phyloP scores from a whole-genome alignment of 2,797 vertebrate genomes.

The Phalanger gymnotis region DNA sequence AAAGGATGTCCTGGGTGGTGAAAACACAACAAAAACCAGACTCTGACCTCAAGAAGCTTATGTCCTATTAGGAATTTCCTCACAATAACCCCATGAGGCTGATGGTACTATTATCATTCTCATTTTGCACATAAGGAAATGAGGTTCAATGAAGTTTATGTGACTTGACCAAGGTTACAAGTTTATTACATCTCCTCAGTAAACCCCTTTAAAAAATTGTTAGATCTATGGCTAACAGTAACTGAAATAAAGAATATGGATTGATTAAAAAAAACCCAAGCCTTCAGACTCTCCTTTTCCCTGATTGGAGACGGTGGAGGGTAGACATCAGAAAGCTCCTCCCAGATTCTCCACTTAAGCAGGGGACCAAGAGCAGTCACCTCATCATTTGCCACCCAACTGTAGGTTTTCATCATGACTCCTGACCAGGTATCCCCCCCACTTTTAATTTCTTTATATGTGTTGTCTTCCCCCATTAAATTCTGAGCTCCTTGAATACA shows the following conservation, averaged over 20 bases:
- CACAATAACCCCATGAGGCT: background rate
- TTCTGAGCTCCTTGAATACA: background rate
- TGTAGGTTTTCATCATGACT: background rate
- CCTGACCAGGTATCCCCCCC: background rate
- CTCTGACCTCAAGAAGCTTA: background rate
- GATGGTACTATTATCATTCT: background rate
- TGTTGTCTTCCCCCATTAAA: background rate
- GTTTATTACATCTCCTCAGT: background rate
- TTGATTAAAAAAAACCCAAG: background rate
- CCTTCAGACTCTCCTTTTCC: background rate
- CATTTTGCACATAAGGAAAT: background rate
- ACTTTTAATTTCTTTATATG: background rate
- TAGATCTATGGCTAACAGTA: background rate
- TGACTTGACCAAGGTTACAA: background rate
- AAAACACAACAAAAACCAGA: background rate
- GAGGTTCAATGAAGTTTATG: background rate
- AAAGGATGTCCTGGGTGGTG: background rate
- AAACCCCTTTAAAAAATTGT: background rate
- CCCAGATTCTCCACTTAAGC: background rate
- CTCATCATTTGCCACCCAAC: background rate
- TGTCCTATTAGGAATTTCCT: background rate
- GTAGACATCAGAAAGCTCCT: background rate
- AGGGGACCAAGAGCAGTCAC: background rate
- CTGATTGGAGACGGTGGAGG: background rate
- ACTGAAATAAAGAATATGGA: background rate